Evolutionary conservation across 2,113 vertebrate species (phyloP).

Genomic region (Fregata magnificens): DNA sequence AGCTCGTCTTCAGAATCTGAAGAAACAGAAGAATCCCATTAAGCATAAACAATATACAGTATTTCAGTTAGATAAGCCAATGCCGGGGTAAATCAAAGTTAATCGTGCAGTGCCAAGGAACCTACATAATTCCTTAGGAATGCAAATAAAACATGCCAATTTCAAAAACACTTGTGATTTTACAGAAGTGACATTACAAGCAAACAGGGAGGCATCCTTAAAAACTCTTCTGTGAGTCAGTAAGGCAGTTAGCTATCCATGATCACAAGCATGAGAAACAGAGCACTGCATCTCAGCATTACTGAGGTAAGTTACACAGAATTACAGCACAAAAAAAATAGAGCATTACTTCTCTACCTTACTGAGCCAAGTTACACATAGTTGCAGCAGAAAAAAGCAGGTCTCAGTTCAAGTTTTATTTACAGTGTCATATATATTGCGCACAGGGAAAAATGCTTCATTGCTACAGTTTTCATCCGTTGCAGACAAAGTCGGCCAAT

Average conservation of each 20-base stretch:
- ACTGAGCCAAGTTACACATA: not conserved
- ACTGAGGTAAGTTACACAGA: not conserved
- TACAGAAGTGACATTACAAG: not conserved
- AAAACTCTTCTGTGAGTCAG: not conserved
- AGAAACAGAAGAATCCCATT: not conserved
- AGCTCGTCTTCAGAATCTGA: slow-evolving; percentile 51
- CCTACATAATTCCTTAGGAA: not conserved
- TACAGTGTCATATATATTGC: not conserved
- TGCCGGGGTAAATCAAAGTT: not conserved
- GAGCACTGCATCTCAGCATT: not conserved
- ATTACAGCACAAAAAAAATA: slow-evolving; percentile 5
- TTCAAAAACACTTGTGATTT: not conserved
- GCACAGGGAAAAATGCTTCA: not conserved
- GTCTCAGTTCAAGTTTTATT: not conserved
- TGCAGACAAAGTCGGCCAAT: not conserved
- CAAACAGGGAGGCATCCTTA: not conserved
- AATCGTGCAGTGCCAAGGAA: not conserved
- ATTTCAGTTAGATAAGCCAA: not conserved
- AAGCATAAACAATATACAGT: not conserved
- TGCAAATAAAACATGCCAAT: not conserved
- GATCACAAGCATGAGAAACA: slow-evolving; percentile 29
- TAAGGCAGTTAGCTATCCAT: not conserved
- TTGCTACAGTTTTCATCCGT: not conserved
- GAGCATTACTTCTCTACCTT: slow-evolving; percentile 33
- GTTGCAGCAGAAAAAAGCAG: slow-evolving; percentile 27